Evolutionary conservation across 2,113 vertebrate genomes (phyloP).

Genomic region (Pangasianodon gigas): DNA sequence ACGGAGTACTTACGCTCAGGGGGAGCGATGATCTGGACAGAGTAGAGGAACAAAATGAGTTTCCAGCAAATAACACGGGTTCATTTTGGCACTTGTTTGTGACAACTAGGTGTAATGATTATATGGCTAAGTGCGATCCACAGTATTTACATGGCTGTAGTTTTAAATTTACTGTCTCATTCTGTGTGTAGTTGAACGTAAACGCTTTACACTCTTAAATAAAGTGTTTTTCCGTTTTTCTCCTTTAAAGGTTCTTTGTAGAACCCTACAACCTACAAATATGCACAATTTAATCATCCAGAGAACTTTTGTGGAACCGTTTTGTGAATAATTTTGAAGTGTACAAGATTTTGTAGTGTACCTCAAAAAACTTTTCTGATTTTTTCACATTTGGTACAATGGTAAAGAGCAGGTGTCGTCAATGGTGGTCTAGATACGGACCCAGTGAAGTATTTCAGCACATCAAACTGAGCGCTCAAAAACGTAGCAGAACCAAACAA

Average conservation of each 20-base stretch:
- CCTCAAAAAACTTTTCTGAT: neutral
- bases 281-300: neutral
- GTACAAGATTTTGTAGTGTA: neutral
- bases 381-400: neutral
- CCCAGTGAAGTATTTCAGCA: no score
- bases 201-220: neutral
- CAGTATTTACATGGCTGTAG: neutral
- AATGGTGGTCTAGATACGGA: neutral
- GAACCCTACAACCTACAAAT: neutral
- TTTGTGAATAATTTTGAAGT: neutral
- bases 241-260: neutral
- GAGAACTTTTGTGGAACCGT: neutral
- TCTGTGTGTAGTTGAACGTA: neutral
- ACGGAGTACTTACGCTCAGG: constrained; percentile 97
- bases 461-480: no score
- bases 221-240: neutral
- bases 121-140: neutral
- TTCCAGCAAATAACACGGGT: neutral
- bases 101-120: neutral
- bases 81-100: no score
- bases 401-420: neutral
- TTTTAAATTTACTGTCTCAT: neutral
- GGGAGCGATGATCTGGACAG: constrained; percentile 88
- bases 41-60: neutral
- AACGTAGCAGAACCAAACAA: no score